phyloP scores from a whole-genome alignment of 2,113 vertebrate species.

The Zosterops pallidus region DNA sequence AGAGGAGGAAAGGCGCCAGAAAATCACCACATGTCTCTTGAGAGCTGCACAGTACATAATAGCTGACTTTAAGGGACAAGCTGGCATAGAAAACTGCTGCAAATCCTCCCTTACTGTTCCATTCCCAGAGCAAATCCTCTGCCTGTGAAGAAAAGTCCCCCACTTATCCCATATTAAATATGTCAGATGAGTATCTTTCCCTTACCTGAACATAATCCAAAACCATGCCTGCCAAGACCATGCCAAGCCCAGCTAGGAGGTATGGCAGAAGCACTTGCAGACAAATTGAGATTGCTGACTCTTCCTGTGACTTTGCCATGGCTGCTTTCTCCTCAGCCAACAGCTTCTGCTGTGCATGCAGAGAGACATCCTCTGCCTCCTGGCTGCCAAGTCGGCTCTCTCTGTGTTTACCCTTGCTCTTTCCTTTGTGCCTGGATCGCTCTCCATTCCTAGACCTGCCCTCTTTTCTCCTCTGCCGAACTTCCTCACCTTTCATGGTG shows the following conservation, averaged over 20 bases:
- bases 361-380: conserved; percentile 67
- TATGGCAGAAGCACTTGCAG: conserved; percentile 84
- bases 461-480: conserved; percentile 82
- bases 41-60: not conserved
- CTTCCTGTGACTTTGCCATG: conserved; percentile 74
- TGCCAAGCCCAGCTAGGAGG: conserved; percentile 85
- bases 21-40: not conserved
- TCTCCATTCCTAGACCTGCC: conserved; percentile 75
- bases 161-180: not conserved
- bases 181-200: not conserved
- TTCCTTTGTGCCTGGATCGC: conserved; percentile 66
- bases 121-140: not conserved
- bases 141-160: not conserved
- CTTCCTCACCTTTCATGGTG: conserved; percentile 84
- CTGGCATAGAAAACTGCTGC: not conserved
- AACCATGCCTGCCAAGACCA: conserved; percentile 85
- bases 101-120: not conserved
- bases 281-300: conserved; percentile 74
- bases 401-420: conserved; percentile 69
- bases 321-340: conserved; percentile 69
- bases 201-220: conserved; percentile 88
- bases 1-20: not conserved
- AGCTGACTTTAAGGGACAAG: not conserved
- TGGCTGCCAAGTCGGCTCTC: conserved; percentile 44
- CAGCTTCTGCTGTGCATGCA: conserved; percentile 43